Percentiles rank a stretch among this genome's conserved stretches.
phyloP scores from a whole-genome alignment of 1,140 invertebrate species.

The Oscheius sp. region DNA sequence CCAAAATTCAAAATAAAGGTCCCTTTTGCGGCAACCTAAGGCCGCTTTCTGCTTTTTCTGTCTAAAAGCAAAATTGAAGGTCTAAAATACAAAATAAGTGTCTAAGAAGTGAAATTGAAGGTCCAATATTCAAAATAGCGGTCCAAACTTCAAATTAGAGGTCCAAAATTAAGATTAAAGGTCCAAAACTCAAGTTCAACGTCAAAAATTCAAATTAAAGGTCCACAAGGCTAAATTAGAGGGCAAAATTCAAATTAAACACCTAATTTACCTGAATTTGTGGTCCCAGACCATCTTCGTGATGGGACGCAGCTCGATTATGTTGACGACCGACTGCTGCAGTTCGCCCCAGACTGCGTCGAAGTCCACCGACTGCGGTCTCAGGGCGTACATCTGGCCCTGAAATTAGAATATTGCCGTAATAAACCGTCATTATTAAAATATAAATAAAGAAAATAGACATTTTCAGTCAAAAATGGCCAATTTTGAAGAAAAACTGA shows the following conservation, averaged over 20 bases:
- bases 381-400: slow-evolving; percentile 33
- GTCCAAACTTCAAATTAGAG: slow-evolving; percentile 8
- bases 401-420: not conserved
- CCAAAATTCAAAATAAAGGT: too few species aligned
- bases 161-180: not conserved
- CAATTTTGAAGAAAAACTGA: slow-evolving; percentile 2
- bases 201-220: not conserved
- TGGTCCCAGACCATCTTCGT: slow-evolving; percentile 45
- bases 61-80: not conserved
- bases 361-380: slow-evolving; percentile 45
- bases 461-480: not conserved
- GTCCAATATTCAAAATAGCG: slow-evolving; percentile 22
- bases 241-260: slow-evolving; percentile 6
- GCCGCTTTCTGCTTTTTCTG: too few species aligned
- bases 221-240: slow-evolving; percentile 21
- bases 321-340: slow-evolving; percentile 38
- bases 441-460: too few species aligned
- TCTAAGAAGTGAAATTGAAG: not conserved
- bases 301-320: slow-evolving; percentile 43
- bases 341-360: slow-evolving; percentile 42
- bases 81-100: not conserved
- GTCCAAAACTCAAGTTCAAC: not conserved
- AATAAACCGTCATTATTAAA: too few species aligned
- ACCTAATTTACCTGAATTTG: slow-evolving; percentile 46
- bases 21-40: too few species aligned